phyloP scores from a whole-genome alignment of 2,888 invertebrate species.

The Sylvicola cinctus region DNA sequence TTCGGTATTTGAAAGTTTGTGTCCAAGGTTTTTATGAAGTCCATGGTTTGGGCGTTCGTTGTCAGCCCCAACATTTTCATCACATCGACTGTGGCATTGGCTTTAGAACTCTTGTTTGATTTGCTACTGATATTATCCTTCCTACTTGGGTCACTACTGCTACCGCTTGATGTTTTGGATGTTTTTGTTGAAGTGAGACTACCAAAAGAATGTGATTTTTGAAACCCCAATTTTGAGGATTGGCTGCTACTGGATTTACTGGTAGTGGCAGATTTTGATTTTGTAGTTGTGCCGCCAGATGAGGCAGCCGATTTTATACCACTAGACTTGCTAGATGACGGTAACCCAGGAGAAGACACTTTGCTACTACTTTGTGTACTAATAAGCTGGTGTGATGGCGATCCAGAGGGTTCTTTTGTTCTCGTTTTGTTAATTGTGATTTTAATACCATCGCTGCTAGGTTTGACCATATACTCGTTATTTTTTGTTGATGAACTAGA shows the following conservation, averaged over 20 bases:
- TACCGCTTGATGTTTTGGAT: slow-evolving; percentile 13
- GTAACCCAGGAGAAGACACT: too few relatives aligned
- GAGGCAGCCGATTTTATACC: too few relatives aligned
- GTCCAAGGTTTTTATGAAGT: slow-evolving; percentile 56
- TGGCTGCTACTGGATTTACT: slow-evolving; percentile 3
- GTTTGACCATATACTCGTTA: slow-evolving; percentile 76
- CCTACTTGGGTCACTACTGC: slow-evolving; percentile 12
- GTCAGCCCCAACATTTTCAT: slow-evolving; percentile 32
- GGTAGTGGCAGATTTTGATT: slow-evolving; percentile 3
- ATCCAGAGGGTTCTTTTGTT: slow-evolving; percentile 59
- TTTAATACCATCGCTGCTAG: slow-evolving; percentile 69
- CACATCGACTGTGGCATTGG: slow-evolving; percentile 16
- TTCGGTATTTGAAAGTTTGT: slow-evolving; percentile 78
- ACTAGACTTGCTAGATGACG: too few relatives aligned
- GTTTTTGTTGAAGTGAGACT: slow-evolving; percentile 14
- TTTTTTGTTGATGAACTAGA: slow-evolving; percentile 34
- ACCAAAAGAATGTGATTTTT: slow-evolving; percentile 23
- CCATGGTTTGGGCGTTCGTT: slow-evolving; percentile 34
- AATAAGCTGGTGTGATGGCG: too few relatives aligned
- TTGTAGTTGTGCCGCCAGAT: neutral
- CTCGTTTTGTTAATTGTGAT: slow-evolving; percentile 79
- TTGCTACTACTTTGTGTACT: too few relatives aligned
- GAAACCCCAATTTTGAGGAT: slow-evolving; percentile 16
- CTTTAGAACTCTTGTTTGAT: slow-evolving; percentile 9
- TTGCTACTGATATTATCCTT: slow-evolving; percentile 12